phyloP scores from a whole-genome alignment of 1,140 invertebrate species.

The Drosophila erecta region DNA sequence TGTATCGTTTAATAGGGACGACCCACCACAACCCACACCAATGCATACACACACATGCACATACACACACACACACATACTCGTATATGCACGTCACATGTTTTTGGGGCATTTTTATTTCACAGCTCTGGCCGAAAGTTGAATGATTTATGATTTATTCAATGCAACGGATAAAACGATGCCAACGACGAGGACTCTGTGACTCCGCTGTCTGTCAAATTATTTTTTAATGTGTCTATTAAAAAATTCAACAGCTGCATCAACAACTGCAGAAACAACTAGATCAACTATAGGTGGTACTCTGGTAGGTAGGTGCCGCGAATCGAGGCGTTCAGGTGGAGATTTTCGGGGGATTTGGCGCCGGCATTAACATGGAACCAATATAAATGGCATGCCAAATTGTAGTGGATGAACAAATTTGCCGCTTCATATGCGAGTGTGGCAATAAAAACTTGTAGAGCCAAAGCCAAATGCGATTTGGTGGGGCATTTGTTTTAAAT shows the following conservation, averaged over 20 bases:
- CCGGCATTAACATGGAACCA: constrained; percentile 77
- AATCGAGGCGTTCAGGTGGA: constrained; percentile 46
- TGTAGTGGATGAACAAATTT: constrained; percentile 80
- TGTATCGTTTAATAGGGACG: constrained; percentile 72
- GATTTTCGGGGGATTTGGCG: constrained; percentile 63
- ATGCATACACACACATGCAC: not conserved
- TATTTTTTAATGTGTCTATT: constrained; percentile 82
- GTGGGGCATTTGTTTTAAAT: constrained; percentile 79
- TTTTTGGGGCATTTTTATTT: constrained; percentile 61
- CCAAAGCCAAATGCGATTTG: constrained; percentile 71
- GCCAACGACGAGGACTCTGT: constrained; percentile 19
- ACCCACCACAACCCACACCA: constrained; percentile 15
- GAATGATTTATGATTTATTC: constrained; percentile 82
- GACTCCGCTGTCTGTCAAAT: constrained; percentile 48
- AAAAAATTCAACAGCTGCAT: constrained; percentile 79
- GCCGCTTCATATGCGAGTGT: constrained; percentile 57
- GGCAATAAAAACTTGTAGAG: constrained; percentile 70
- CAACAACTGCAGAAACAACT: constrained; percentile 43
- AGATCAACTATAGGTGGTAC: constrained; percentile 13
- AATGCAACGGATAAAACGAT: constrained; percentile 54
- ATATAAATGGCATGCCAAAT: constrained; percentile 82
- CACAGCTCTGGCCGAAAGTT: constrained; percentile 59
- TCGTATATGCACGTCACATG: constrained; percentile 52
- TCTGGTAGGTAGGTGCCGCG: not conserved
- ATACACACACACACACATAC: not conserved